These are phyloP conservation scores for Bradysia coprophila DNA, from an alignment of 1,140 invertebrate genomes.

Conservation along the genomic window DNA sequence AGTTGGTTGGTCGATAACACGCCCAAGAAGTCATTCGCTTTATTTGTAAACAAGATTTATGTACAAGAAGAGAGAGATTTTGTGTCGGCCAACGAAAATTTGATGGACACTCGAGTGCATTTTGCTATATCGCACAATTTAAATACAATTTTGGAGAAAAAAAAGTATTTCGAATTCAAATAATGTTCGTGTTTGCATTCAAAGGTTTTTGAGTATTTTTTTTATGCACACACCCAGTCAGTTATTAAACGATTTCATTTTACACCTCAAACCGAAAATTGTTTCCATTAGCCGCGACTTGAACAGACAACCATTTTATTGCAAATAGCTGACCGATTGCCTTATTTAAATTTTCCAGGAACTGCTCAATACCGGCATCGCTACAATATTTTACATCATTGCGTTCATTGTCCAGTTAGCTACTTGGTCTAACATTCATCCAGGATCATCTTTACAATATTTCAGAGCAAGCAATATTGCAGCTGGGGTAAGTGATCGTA, in stretches of 20 bases:
- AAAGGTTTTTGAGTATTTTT: not conserved
- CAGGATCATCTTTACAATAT: conserved; percentile 21
- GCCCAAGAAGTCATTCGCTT: not conserved
- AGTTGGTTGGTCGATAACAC: not conserved
- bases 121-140: not conserved
- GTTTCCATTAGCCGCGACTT: not conserved
- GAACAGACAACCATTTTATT: no score
- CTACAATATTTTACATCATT: conserved; percentile 52
- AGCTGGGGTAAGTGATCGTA: conserved; percentile 41
- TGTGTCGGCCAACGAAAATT: no score
- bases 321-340: no score
- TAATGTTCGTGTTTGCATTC: not conserved
- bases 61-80: no score
- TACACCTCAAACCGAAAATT: not conserved
- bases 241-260: not conserved
- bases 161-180: not conserved
- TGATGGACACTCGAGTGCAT: no score
- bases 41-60: not conserved
- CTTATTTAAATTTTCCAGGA: conserved; percentile 39
- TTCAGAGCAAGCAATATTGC: conserved; percentile 40
- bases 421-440: no score
- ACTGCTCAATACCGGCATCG: conserved; percentile 49
- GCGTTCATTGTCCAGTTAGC: conserved; percentile 62
- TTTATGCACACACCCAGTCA: not conserved
- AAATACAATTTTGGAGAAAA: not conserved